These are phyloP conservation scores for Amiota communis DNA, from an alignment of 2,888 invertebrate species.

Conservation along the genomic window DNA sequence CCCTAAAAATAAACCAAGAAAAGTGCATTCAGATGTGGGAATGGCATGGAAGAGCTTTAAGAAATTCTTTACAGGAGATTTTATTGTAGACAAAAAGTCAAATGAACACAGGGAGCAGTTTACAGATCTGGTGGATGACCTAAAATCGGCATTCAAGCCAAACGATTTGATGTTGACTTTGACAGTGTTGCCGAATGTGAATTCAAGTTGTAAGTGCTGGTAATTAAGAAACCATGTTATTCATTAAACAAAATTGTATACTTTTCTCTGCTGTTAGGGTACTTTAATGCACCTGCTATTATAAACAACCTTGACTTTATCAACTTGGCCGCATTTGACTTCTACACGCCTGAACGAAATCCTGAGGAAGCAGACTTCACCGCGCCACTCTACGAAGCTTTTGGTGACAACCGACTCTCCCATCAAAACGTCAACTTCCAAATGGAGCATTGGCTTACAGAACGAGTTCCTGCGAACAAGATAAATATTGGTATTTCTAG, in stretches of 20 bases:
- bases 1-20: constrained; percentile 84
- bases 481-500: constrained; percentile 82
- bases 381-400: constrained; percentile 81
- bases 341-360: constrained; percentile 82
- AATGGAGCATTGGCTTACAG: constrained; percentile 78
- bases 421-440: constrained; percentile 81
- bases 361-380: constrained; percentile 86
- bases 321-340: constrained; percentile 86
- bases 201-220: constrained; percentile 78
- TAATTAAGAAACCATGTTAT: not conserved
- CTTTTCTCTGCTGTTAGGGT: constrained; percentile 76
- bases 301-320: constrained; percentile 84
- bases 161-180: constrained; percentile 80
- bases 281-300: constrained; percentile 83
- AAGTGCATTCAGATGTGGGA: constrained; percentile 79
- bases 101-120: constrained; percentile 85
- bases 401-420: constrained; percentile 77
- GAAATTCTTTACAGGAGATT: constrained; percentile 82
- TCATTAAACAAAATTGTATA: too few relatives aligned
- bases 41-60: constrained; percentile 84
- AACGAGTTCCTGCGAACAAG: constrained; percentile 79
- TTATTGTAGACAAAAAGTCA: constrained; percentile 82
- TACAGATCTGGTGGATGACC: constrained; percentile 81
- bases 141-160: constrained; percentile 80
- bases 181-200: constrained; percentile 85